phyloP scores from a whole-genome alignment of 1,140 invertebrate species.

The Monomorium pharaonis region DNA sequence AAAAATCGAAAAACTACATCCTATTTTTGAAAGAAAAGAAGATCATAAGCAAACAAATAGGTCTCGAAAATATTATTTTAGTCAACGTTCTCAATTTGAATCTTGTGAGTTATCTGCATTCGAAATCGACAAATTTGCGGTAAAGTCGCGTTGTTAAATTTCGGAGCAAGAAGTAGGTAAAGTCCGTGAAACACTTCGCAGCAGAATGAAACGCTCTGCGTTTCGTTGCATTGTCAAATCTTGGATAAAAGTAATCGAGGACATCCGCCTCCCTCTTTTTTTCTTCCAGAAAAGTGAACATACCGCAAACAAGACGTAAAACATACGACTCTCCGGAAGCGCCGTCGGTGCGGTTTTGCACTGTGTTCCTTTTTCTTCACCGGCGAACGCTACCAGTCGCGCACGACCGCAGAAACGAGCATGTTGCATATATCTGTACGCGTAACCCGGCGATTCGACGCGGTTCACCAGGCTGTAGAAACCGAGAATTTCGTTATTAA shows the following conservation, averaged over 20 bases:
- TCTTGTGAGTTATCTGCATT: not conserved
- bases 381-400: not conserved
- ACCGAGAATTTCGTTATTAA: slow-evolving; percentile 37
- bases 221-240: not conserved
- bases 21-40: not conserved
- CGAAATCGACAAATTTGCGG: not conserved
- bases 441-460: slow-evolving; percentile 11
- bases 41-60: not conserved
- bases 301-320: slow-evolving; percentile 29
- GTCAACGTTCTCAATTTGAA: not conserved
- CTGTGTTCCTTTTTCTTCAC: not conserved
- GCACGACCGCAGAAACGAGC: slow-evolving; percentile 27
- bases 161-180: not conserved
- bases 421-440: slow-evolving; percentile 10
- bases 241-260: not conserved
- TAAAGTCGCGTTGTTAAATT: not conserved
- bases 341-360: slow-evolving; percentile 35
- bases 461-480: slow-evolving; percentile 18
- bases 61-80: not conserved
- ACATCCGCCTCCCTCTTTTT: not conserved
- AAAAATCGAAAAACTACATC: not conserved
- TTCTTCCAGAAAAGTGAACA: slow-evolving; percentile 21
- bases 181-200: not conserved
- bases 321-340: slow-evolving; percentile 28
- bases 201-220: not conserved